Percentiles rank a stretch among this genome's conserved stretches.
Conservation (phyloP, 2,888 invertebrate species). For the Rhagonycha fulva region DNA sequence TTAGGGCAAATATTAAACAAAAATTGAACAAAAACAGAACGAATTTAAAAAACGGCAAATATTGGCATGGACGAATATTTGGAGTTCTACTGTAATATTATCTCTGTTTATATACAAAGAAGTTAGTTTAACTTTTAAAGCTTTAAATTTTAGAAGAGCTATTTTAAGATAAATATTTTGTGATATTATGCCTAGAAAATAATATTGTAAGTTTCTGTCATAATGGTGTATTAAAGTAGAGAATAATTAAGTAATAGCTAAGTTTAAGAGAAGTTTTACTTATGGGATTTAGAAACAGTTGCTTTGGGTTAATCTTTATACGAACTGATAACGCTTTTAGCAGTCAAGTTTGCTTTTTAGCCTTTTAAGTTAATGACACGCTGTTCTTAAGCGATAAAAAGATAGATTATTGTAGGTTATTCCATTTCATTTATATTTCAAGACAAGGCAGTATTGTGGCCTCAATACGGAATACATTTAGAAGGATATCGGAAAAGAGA, state of each 20-base stretch:
- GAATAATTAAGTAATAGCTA: neutral
- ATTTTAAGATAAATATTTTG: neutral
- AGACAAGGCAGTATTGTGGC: slow-evolving; percentile 14
- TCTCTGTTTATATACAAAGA: neutral
- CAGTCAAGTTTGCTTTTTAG: slow-evolving; percentile 13
- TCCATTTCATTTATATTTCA: slow-evolving; percentile 17
- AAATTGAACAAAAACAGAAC: too few species aligned
- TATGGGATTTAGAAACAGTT: neutral
- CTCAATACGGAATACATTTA: slow-evolving; percentile 15
- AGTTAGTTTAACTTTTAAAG: neutral
- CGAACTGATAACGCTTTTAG: slow-evolving; percentile 9
- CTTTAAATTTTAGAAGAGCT: neutral
- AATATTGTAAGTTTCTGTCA: neutral
- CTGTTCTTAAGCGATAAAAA: slow-evolving; percentile 13
- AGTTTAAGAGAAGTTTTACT: neutral
- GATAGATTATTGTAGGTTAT: slow-evolving; percentile 19
- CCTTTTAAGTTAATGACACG: slow-evolving; percentile 13
- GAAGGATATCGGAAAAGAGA: slow-evolving; percentile 23
- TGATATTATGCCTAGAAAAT: neutral
- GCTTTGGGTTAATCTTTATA: slow-evolving; percentile 7
- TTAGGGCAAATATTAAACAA: too few species aligned
- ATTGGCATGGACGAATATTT: too few species aligned
- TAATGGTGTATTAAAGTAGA: neutral
- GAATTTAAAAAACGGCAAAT: too few species aligned
- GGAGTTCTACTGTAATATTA: too few species aligned